Evolutionary conservation across 2,888 invertebrate species (phyloP).

Genomic region (Agonum fuliginosum): DNA sequence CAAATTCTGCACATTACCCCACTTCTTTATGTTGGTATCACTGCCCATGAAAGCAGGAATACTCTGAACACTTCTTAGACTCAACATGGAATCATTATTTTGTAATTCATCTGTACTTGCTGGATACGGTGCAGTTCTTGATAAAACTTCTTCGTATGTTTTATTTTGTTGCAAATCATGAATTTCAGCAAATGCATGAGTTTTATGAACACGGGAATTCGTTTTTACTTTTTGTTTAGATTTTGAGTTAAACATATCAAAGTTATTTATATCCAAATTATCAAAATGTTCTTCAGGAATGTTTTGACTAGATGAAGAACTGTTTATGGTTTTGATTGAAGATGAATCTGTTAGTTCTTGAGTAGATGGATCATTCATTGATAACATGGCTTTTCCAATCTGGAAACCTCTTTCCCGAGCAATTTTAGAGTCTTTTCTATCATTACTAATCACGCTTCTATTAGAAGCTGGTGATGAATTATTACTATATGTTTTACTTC

Average conservation of each 20-base stretch:
- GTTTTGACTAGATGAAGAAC: constrained; percentile 44
- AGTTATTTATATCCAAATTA: constrained; percentile 63
- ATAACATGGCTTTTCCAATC: constrained; percentile 65
- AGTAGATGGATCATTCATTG: constrained; percentile 54
- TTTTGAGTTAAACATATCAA: constrained; percentile 63
- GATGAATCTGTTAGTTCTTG: constrained; percentile 5
- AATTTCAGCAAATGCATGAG: constrained; percentile 61
- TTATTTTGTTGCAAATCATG: constrained; percentile 61
- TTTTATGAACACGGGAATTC: constrained; percentile 1
- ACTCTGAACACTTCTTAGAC: constrained; percentile 67
- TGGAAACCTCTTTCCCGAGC: constrained; percentile 66
- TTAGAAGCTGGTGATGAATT: background rate
- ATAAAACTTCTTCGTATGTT: constrained; percentile 59
- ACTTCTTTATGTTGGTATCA: constrained; percentile 67
- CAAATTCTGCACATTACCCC: constrained; percentile 69
- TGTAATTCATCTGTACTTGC: constrained; percentile 32
- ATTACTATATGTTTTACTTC: background rate
- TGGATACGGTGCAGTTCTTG: constrained; percentile 62
- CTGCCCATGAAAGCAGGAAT: constrained; percentile 65
- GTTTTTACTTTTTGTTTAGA: constrained; percentile 17
- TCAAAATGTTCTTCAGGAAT: constrained; percentile 55
- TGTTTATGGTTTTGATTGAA: constrained; percentile 60
- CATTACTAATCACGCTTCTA: background rate
- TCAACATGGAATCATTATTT: constrained; percentile 61
- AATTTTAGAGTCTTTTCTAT: constrained; percentile 61